Evolutionary conservation across 2,113 vertebrate species (phyloP), one percentile per base, ranked within the genome.

Genomic region (Lathamus discolor): DNA sequence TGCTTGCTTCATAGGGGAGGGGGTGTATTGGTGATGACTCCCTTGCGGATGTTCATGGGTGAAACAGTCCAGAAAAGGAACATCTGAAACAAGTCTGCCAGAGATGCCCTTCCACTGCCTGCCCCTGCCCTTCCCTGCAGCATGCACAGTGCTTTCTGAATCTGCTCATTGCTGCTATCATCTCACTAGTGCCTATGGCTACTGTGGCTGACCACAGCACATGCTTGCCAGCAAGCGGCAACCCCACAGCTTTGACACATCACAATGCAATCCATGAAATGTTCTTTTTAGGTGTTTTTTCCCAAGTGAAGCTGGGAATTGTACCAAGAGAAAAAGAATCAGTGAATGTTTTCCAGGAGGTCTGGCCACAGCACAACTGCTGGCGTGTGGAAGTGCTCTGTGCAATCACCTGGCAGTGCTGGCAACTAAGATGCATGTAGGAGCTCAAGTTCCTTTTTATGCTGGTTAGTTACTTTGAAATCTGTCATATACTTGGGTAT

Each of bases 361-460:
- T 68, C 88, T 90, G 88, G 64, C 54, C 86, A 48, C 72, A 77
- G 74, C 62, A 89, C 83, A 61, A 27, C 0, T 19, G 62, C 39
- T 8, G 3, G 48, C 4, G 0, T 0, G 0, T 46, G 74, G 55
- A 57, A 72, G 86, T 1, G 20, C 83, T 92, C 68, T 3, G 0
- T 25, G 2, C 46, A 87, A 72, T 69, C 54, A 68, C 62, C 59
- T 0, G 1, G 59, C 44, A 66, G 18, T 2, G 0, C 15, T 0
- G 1, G 33, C 11, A 19, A 25, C 43, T 28, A 41, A 55, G 16
- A 37, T 80, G 78, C 70, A 28, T 5, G 22, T 61, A 64, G 77
- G 35, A 92, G 68, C 29, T 77, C 55, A 72, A 55, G 15, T 68
- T 90, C 43, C 52, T 64, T 78, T 88, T 72, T 83, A 68, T 28